Evolutionary conservation across 2,888 invertebrate species (phyloP).

Genomic region (Dolomedes plantarius): DNA sequence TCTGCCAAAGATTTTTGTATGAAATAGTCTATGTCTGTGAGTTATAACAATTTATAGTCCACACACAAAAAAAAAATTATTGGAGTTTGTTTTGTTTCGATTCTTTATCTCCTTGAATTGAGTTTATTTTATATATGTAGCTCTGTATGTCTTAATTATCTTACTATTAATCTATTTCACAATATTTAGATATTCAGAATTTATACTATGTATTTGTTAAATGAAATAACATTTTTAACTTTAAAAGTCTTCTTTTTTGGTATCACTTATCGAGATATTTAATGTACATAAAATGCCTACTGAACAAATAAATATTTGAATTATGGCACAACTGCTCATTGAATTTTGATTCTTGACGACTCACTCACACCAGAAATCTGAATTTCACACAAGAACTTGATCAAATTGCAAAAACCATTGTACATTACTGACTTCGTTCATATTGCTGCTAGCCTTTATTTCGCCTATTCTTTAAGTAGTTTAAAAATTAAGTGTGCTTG

Average conservation of each 20-base stretch:
- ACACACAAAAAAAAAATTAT: background rate
- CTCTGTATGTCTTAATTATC: background rate
- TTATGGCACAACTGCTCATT: background rate
- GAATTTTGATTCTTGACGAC: too few relatives aligned
- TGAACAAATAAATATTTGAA: conserved; percentile 22
- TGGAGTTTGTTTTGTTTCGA: background rate
- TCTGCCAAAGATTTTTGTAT: conserved; percentile 69
- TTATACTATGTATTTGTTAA: conserved; percentile 11
- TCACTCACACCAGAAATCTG: too few relatives aligned
- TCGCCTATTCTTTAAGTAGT: too few relatives aligned
- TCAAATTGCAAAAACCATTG: too few relatives aligned
- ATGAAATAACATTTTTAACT: conserved; percentile 14
- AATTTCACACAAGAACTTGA: too few relatives aligned
- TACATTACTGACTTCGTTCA: too few relatives aligned
- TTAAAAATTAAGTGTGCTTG: too few relatives aligned
- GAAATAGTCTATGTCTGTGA: conserved; percentile 9
- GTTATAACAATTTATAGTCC: background rate
- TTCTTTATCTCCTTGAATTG: background rate
- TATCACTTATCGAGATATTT: background rate
- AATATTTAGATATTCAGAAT: conserved; percentile 1
- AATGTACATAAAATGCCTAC: conserved; percentile 23
- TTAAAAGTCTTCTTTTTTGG: background rate
- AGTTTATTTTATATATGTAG: conserved; percentile 2
- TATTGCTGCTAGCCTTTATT: too few relatives aligned
- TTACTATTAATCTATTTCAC: background rate